Conservation (phyloP, 2,113 vertebrate species). For the Eira barbara region DNA sequence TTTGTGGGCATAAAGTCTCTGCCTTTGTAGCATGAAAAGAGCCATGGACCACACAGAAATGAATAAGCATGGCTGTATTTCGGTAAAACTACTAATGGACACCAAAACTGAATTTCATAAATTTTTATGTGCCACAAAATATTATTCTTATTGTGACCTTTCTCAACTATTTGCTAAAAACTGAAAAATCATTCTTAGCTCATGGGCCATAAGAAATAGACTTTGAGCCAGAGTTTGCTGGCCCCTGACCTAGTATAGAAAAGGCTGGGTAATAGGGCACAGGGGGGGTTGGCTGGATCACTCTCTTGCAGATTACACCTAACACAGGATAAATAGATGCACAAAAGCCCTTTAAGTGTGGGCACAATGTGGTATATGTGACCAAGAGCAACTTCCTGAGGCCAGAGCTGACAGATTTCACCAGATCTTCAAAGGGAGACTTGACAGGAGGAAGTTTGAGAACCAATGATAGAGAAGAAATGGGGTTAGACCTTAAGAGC, state of each 20-base stretch:
- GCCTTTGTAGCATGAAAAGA: background rate
- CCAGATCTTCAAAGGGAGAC: background rate
- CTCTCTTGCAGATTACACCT: background rate
- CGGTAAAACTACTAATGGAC: background rate
- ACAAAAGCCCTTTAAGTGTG: background rate
- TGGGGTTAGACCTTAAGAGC: background rate
- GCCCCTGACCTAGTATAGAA: no score
- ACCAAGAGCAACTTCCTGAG: background rate
- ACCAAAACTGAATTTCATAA: background rate
- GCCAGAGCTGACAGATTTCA: background rate
- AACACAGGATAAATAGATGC: background rate
- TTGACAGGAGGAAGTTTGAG: background rate
- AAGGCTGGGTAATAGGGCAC: background rate
- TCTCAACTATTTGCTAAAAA: background rate
- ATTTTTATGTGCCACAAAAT: background rate
- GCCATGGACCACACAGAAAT: background rate
- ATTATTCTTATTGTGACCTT: background rate
- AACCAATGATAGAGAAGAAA: background rate
- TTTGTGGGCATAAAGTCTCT: background rate
- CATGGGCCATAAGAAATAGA: background rate
- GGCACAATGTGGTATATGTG: rapidly evolving
- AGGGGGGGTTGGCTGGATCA: background rate
- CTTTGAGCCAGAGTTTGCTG: background rate
- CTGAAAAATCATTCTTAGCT: background rate
- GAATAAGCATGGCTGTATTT: background rate